phyloP scores from a whole-genome alignment of 2,113 vertebrate genomes.

The Lipophrys pholis region DNA sequence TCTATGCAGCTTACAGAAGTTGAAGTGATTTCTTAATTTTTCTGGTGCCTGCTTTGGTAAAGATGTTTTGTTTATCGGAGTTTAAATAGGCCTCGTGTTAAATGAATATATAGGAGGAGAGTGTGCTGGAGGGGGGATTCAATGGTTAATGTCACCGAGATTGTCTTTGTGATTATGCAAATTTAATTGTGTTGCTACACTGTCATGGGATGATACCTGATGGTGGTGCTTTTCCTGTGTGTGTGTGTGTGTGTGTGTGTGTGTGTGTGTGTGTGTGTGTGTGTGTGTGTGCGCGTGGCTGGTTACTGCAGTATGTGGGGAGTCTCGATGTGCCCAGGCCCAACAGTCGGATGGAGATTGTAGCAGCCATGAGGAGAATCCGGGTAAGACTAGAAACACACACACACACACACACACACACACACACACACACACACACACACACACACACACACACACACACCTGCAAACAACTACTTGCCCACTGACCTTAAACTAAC shows the following conservation, averaged over 20 bases:
- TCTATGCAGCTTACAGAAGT: background rate
- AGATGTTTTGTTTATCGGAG: too few species aligned
- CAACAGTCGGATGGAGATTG: conserved; percentile 94
- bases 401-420: background rate
- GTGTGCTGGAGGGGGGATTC: too few species aligned
- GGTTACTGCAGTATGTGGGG: conserved; percentile 87
- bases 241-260: too few species aligned
- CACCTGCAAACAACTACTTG: background rate
- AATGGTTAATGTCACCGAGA: background rate
- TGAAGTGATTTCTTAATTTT: background rate
- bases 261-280: too few species aligned
- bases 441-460: background rate
- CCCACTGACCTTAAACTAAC: background rate
- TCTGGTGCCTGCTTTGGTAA: background rate
- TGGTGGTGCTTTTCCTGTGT: background rate
- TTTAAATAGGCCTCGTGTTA: too few species aligned
- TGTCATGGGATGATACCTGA: background rate
- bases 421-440: background rate
- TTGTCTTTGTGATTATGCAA: background rate
- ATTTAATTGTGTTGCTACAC: background rate
- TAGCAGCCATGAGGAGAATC: conserved; percentile 93
- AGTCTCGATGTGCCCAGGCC: conserved; percentile 91
- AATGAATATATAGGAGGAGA: background rate
- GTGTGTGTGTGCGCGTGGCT: conserved; percentile 18
- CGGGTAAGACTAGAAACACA: conserved; percentile 82